These are phyloP conservation scores for Xiphias gladius DNA, from an alignment of 2,113 vertebrate species.

Conservation along the genomic window DNA sequence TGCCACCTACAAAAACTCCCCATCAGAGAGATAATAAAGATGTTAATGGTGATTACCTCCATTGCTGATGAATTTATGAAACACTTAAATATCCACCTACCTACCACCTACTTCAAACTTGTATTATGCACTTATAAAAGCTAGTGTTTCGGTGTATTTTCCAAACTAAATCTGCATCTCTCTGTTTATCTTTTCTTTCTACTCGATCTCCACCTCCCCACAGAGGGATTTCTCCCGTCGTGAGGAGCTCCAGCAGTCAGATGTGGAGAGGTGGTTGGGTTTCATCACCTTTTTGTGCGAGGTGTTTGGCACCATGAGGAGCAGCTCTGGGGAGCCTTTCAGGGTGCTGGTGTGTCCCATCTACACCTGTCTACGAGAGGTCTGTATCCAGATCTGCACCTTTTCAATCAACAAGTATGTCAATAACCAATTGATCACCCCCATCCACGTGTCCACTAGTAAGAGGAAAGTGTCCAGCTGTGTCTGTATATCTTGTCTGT, in stretches of 20 bases:
- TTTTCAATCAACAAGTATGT: neutral
- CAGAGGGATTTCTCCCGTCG: conserved; percentile 95
- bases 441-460: neutral
- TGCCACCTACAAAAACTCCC: conserved; percentile 63
- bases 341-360: conserved; percentile 97
- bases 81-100: conserved; percentile 53
- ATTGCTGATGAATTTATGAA: conserved; percentile 45
- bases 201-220: conserved; percentile 8
- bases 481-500: neutral
- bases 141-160: neutral
- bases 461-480: neutral
- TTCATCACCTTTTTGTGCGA: conserved; percentile 99
- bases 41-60: conserved; percentile 61
- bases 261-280: conserved; percentile 96
- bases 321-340: conserved; percentile 94
- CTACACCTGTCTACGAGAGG: conserved; percentile 99
- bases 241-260: conserved; percentile 91
- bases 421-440: neutral
- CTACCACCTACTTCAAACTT: conserved; percentile 29
- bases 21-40: conserved; percentile 53
- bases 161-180: neutral
- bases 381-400: conserved; percentile 67
- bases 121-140: conserved; percentile 17
- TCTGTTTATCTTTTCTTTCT: neutral
- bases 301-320: conserved; percentile 97